These are phyloP conservation scores for Cettia cetti DNA, from an alignment of 2,113 vertebrate species.

Conservation along the genomic window DNA sequence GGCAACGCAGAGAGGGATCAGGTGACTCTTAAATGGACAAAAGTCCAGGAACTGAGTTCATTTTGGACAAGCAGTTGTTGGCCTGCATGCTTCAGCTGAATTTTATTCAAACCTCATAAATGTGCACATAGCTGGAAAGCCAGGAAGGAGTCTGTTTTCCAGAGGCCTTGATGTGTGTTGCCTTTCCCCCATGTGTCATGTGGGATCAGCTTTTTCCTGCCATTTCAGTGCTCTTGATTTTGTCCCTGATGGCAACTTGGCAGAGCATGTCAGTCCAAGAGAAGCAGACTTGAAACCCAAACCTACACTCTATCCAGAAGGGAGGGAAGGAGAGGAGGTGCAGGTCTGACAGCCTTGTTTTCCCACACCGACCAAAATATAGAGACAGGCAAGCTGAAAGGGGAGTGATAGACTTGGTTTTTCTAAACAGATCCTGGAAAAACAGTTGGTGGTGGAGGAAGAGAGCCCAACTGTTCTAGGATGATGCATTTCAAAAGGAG, in stretches of 20 bases:
- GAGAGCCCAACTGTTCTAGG: background rate
- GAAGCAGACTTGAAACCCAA: background rate
- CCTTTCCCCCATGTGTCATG: background rate
- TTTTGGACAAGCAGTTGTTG: background rate
- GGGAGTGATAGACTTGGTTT: background rate
- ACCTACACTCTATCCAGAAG: background rate
- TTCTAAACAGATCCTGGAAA: background rate
- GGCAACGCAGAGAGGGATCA: background rate
- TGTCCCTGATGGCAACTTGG: background rate
- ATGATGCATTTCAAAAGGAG: background rate
- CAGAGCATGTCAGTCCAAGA: background rate
- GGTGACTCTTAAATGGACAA: background rate
- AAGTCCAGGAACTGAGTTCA: background rate
- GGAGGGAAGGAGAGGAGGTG: background rate
- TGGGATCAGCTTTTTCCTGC: background rate
- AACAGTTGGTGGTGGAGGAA: background rate
- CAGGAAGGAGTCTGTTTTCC: background rate
- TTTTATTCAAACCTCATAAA: conserved; percentile 15
- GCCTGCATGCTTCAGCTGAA: background rate
- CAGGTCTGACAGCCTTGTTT: background rate
- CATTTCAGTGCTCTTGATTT: background rate
- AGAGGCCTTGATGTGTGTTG: background rate
- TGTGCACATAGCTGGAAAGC: background rate
- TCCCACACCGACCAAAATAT: background rate
- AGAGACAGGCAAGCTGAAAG: background rate